These are phyloP conservation scores for Drosophila tropicalis DNA, from an alignment of 1,140 invertebrate genomes.

Conservation along the genomic window DNA sequence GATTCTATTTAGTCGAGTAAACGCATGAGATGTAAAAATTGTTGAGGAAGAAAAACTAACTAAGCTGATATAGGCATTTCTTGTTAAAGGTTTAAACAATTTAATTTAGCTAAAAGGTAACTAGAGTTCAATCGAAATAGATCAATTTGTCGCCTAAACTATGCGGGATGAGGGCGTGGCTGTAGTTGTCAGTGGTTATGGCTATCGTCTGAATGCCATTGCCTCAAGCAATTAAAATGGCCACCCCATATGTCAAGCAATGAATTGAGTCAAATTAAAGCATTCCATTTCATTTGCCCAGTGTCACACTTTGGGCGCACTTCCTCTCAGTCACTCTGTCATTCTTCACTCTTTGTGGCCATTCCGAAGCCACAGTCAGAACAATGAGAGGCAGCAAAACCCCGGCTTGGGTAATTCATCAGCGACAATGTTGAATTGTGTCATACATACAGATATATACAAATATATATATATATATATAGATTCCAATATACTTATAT, in stretches of 20 bases:
- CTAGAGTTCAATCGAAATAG: slow-evolving; percentile 1
- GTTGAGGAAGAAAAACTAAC: no score
- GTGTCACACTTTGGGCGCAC: slow-evolving; percentile 76
- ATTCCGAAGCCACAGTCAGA: slow-evolving; percentile 4
- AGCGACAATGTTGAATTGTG: slow-evolving; percentile 69
- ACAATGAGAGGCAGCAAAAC: slow-evolving; percentile 26
- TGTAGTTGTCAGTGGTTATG: slow-evolving; percentile 8
- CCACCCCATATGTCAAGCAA: slow-evolving; percentile 76
- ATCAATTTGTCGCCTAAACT: slow-evolving; percentile 7
- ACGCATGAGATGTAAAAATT: no score
- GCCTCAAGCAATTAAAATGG: slow-evolving; percentile 68
- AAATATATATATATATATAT: slow-evolving; percentile 24
- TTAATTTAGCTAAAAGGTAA: slow-evolving; percentile 1
- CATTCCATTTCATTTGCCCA: slow-evolving; percentile 75
- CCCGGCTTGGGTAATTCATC: slow-evolving; percentile 63
- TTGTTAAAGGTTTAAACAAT: background rate
- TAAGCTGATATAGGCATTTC: no score
- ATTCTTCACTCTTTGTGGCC: background rate
- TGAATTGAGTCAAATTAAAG: slow-evolving; percentile 81
- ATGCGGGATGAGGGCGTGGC: background rate
- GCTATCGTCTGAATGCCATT: slow-evolving; percentile 44
- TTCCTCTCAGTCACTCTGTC: slow-evolving; percentile 59
- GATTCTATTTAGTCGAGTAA: no score
- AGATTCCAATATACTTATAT: slow-evolving; percentile 5
- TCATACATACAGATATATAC: slow-evolving; percentile 46